Conservation (phyloP, 2,888 invertebrate genomes). For the Hesperia comma region DNA sequence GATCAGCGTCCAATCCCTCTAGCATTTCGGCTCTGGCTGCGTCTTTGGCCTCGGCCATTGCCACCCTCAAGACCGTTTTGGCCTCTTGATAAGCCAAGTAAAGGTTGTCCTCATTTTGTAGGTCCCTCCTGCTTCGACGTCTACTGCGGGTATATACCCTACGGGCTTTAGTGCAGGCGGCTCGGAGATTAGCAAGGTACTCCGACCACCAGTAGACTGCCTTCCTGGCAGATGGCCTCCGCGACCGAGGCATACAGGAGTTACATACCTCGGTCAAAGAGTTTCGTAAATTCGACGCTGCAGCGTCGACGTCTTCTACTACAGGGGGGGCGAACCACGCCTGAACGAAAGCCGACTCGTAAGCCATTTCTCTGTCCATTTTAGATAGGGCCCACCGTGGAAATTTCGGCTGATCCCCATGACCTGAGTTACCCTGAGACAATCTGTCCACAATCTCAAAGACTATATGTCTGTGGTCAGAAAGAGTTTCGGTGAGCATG, state of each 20-base stretch:
- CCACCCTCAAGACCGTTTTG: constrained; percentile 13
- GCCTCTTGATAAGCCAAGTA: constrained; percentile 28
- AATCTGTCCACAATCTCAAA: background rate
- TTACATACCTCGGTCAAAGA: background rate
- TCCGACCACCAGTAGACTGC: constrained; percentile 41
- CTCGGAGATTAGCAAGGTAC: constrained; percentile 26
- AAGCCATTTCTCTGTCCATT: constrained; percentile 4
- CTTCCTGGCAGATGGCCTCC: background rate
- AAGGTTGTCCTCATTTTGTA: constrained; percentile 28
- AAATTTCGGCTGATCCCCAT: constrained; percentile 3
- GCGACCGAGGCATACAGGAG: constrained; percentile 26
- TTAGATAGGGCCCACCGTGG: constrained; percentile 21
- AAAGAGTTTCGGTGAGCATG: background rate
- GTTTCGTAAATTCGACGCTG: background rate
- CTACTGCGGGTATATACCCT: constrained; percentile 18
- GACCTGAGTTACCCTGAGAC: background rate
- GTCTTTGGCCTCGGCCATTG: constrained; percentile 30
- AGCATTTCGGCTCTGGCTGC: constrained; percentile 28
- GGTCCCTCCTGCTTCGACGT: constrained; percentile 33
- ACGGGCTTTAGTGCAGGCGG: constrained; percentile 14
- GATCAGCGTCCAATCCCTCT: constrained; percentile 25
- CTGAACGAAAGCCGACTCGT: background rate
- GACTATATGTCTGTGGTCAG: background rate
- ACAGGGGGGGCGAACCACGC: background rate
- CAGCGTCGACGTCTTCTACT: background rate